Conservation (phyloP, 2,888 invertebrate genomes). For the Thecocarcelia acutangulata region DNA sequence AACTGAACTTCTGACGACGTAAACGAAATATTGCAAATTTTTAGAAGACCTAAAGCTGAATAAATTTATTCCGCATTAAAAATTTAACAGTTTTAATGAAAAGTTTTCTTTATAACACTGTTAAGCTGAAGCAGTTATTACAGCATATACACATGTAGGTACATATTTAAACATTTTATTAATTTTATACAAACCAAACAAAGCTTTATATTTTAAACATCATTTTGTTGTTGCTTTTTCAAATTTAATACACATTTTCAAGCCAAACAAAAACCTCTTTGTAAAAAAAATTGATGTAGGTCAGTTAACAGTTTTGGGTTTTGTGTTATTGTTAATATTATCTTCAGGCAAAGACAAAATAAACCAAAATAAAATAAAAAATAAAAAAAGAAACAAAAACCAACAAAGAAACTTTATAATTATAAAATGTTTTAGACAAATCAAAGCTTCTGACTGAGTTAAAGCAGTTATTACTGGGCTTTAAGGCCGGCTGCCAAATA, state of each 20-base stretch:
- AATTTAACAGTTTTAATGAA: too few species aligned
- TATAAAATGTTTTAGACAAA: constrained; percentile 15
- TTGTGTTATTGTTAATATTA: too few species aligned
- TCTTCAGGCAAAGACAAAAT: background rate
- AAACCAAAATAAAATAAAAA: constrained; percentile 22
- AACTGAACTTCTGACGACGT: too few species aligned
- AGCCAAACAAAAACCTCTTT: constrained; percentile 3
- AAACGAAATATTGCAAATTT: too few species aligned
- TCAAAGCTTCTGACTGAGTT: constrained; percentile 48
- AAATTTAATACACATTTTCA: constrained; percentile 26
- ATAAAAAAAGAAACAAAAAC: background rate
- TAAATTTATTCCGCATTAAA: too few species aligned
- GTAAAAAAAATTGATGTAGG: constrained; percentile 59
- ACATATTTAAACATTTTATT: background rate
- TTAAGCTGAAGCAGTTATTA: too few species aligned
- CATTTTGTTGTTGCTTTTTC: background rate
- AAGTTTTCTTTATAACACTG: too few species aligned
- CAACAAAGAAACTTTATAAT: too few species aligned
- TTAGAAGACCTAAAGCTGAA: too few species aligned
- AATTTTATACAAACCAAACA: too few species aligned
- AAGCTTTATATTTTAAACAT: too few species aligned
- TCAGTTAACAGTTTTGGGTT: constrained; percentile 58
- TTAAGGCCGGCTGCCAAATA: constrained; percentile 31
- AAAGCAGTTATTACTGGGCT: constrained; percentile 11
- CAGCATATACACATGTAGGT: too few species aligned